These are phyloP conservation scores for Anodontia alba DNA, from an alignment of 2,888 invertebrate genomes.

Conservation along the genomic window DNA sequence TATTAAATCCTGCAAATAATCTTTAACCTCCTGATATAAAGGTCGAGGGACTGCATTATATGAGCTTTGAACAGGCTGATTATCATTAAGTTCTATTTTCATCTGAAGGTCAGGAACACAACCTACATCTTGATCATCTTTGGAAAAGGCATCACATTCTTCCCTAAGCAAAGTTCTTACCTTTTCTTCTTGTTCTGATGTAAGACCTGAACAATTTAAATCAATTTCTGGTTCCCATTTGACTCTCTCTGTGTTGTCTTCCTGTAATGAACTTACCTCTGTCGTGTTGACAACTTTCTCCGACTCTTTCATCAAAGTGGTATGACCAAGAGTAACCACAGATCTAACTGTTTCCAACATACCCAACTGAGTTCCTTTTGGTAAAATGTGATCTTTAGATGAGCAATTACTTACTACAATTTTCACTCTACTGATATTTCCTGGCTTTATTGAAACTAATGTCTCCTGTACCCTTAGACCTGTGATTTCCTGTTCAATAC, in stretches of 20 bases:
- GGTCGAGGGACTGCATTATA: conserved; percentile 54
- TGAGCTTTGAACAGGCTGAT: conserved; percentile 40
- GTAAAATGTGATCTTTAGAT: background rate
- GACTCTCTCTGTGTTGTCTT: background rate
- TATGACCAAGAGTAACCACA: background rate
- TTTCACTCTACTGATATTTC: conserved; percentile 3
- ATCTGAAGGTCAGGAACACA: conserved; percentile 37
- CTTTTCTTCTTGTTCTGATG: conserved; percentile 19
- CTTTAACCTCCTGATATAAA: conserved; percentile 58
- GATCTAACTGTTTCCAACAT: background rate
- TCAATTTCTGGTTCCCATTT: conserved; percentile 50
- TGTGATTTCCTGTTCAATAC: background rate
- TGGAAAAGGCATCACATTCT: conserved; percentile 49
- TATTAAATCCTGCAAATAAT: conserved; percentile 54
- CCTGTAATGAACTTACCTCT: too few relatives aligned
- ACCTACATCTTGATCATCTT: conserved; percentile 49
- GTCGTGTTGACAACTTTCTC: background rate
- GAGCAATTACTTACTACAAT: conserved; percentile 16
- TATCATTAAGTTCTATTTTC: conserved; percentile 44
- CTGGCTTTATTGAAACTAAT: background rate
- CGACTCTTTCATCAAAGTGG: background rate
- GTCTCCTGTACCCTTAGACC: conserved; percentile 2
- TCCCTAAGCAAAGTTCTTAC: conserved; percentile 34
- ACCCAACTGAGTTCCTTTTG: background rate
- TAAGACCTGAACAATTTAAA: conserved; percentile 7